phyloP scores from a whole-genome alignment of 2,888 invertebrate genomes.

The Eupithecia dodoneata region DNA sequence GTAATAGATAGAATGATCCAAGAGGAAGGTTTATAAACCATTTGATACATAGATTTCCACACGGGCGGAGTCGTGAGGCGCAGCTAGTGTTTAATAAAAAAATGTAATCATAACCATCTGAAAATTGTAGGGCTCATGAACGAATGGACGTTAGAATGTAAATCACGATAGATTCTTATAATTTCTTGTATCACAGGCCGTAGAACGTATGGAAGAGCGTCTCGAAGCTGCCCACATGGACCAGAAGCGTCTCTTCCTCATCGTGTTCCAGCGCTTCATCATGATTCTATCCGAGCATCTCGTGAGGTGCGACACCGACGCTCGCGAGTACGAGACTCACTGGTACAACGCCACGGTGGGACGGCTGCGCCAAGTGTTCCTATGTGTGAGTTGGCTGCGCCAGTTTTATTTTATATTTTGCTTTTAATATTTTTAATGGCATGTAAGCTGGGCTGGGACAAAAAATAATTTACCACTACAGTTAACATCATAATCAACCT shows the following conservation, averaged over 20 bases:
- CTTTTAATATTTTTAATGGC: conserved; percentile 18
- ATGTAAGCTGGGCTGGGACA: too few relatives aligned
- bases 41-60: too few relatives aligned
- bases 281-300: conserved; percentile 99
- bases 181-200: conserved; percentile 85
- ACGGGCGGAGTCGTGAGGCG: too few relatives aligned
- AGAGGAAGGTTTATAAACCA: too few relatives aligned
- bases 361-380: conserved; percentile 96
- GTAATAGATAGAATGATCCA: too few relatives aligned
- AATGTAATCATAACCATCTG: too few relatives aligned
- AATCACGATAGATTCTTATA: too few relatives aligned
- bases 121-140: neutral
- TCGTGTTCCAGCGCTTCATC: conserved; percentile 99
- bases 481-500: too few relatives aligned
- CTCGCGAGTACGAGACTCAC: conserved; percentile 95
- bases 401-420: neutral
- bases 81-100: too few relatives aligned
- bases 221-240: conserved; percentile 97
- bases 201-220: conserved; percentile 98
- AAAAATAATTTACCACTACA: too few relatives aligned
- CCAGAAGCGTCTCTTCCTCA: conserved; percentile 97
- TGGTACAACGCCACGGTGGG: conserved; percentile 99
- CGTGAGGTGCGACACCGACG: conserved; percentile 96
- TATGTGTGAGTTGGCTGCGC: conserved; percentile 87
- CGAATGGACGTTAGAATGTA: too few relatives aligned